Evolutionary conservation across 2,888 invertebrate genomes (phyloP), one percentile per base, ranked within the genome.

Genomic region (Melitaea athalia): DNA sequence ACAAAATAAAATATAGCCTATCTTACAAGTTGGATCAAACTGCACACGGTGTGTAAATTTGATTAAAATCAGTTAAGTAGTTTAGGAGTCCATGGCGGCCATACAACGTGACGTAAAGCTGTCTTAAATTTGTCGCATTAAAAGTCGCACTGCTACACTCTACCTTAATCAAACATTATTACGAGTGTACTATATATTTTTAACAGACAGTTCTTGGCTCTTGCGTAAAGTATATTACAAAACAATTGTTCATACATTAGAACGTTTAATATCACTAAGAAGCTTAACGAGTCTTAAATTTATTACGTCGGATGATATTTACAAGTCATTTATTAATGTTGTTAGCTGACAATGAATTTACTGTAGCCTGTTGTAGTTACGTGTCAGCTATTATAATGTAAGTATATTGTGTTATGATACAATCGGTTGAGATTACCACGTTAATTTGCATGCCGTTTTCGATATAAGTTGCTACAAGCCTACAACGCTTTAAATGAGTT

Each of bases 301-400:
- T 45, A 59, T 24, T 33, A 24, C 14, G 14, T 45, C 45, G 43
- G 42, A 24, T 17, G 45, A 59, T 59, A 59, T 45, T 59, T 59
- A 63, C 43, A 42, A 55, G 55, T 55, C 64, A 53, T 52, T 68
- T 52, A 64, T 68, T 49, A 59, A 63, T 12, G 38, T 49, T 63
- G 59, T 64, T 43, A 53, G 50, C 59, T 52, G 68, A 17, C 45
- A 45, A n/a, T 64, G 43, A 11, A 55, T 47, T 66, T 45, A 60
- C 52, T 33, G 33, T 55, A 55, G 55, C 14, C 33, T 55, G 33
- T 61, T 45, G 59, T 61, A 66, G 50, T 5, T 12, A 59, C 17
- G 50, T 59, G 60, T 66, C 45, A 38, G n/a, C 50, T 24, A 33
- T 43, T 11, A 17, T 55, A 53, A 61, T 47, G 45, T n/a, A n/a